Percentiles rank a stretch among this genome's conserved stretches.
phyloP scores from a whole-genome alignment of 2,888 invertebrate species.

The Polia nebulosa region DNA sequence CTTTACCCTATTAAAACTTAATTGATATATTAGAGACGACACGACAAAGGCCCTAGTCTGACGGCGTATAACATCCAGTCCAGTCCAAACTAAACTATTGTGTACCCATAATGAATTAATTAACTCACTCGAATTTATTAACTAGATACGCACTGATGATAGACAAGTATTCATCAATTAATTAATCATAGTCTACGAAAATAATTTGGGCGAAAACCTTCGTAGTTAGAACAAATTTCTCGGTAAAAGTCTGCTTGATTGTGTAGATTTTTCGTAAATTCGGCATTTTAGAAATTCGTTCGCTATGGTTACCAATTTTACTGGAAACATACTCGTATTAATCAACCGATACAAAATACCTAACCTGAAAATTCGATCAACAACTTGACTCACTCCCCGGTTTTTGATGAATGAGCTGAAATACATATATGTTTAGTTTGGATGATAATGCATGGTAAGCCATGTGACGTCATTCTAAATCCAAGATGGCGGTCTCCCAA shows the following conservation, averaged over 20 bases:
- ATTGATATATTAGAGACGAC: constrained; percentile 51
- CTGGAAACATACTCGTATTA: too few relatives aligned
- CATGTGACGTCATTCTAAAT: too few relatives aligned
- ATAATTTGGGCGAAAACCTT: neutral
- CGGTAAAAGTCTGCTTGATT: neutral
- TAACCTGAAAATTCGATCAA: too few relatives aligned
- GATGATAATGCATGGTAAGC: too few relatives aligned
- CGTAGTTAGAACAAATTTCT: neutral
- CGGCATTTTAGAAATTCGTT: neutral
- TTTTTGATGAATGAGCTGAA: too few relatives aligned
- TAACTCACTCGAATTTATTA: constrained; percentile 31
- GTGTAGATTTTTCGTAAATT: too few relatives aligned
- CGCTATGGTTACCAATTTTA: neutral
- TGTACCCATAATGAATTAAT: constrained; percentile 52
- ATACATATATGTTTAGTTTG: too few relatives aligned
- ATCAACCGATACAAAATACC: too few relatives aligned
- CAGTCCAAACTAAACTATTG: constrained; percentile 52
- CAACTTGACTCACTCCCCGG: too few relatives aligned
- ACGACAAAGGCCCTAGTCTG: constrained; percentile 34
- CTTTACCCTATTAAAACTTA: constrained; percentile 50
- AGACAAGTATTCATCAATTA: constrained; percentile 6
- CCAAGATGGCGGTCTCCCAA: too few relatives aligned
- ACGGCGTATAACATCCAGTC: constrained; percentile 19
- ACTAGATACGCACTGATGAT: neutral
- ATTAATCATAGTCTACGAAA: too few relatives aligned